Percentiles rank a stretch among this genome's conserved stretches.
Conservation (phyloP, 2,113 vertebrate species). For the Cynoglossus semilaevis region DNA sequence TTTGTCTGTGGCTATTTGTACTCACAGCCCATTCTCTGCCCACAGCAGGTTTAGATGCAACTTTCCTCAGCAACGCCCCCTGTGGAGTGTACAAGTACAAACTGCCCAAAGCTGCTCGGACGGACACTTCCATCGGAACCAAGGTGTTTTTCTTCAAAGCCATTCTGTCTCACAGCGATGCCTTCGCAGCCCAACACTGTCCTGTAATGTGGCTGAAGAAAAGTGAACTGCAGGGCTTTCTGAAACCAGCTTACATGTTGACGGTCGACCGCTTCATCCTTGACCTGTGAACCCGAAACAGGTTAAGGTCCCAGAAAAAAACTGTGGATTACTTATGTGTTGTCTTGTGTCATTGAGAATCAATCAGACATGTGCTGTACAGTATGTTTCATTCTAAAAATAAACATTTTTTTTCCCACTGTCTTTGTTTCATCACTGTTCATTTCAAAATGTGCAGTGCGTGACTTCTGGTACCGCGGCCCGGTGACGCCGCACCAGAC, state of each 20-base stretch:
- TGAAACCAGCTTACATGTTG: slow-evolving; percentile 84
- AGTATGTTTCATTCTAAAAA: slow-evolving; percentile 27
- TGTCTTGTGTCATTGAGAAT: slow-evolving; percentile 7
- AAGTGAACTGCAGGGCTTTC: slow-evolving; percentile 84
- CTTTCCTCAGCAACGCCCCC: slow-evolving; percentile 90
- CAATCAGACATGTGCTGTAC: background rate
- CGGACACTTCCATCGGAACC: slow-evolving; percentile 77
- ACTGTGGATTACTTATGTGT: slow-evolving; percentile 3
- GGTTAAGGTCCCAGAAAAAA: slow-evolving; percentile 5
- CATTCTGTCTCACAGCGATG: slow-evolving; percentile 70
- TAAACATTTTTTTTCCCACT: slow-evolving; percentile 28
- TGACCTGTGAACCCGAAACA: slow-evolving; percentile 67
- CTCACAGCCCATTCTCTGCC: slow-evolving; percentile 8
- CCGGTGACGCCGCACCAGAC: too few relatives aligned
- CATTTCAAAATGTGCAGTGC: background rate
- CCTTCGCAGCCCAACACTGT: slow-evolving; percentile 33
- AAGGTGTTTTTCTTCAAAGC: slow-evolving; percentile 99
- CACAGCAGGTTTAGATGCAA: slow-evolving; percentile 80
- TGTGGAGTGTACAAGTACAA: slow-evolving; percentile 94
- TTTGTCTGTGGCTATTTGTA: slow-evolving; percentile 14
- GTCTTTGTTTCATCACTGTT: background rate
- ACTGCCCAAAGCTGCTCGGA: slow-evolving; percentile 81
- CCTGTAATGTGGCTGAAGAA: slow-evolving; percentile 85
- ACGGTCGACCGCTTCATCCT: slow-evolving; percentile 84
- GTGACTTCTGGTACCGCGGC: too few relatives aligned